Base-by-base conservation (phyloP, 2,113 vertebrate species). In the Phalacrocorax pelagicus region DNA sequence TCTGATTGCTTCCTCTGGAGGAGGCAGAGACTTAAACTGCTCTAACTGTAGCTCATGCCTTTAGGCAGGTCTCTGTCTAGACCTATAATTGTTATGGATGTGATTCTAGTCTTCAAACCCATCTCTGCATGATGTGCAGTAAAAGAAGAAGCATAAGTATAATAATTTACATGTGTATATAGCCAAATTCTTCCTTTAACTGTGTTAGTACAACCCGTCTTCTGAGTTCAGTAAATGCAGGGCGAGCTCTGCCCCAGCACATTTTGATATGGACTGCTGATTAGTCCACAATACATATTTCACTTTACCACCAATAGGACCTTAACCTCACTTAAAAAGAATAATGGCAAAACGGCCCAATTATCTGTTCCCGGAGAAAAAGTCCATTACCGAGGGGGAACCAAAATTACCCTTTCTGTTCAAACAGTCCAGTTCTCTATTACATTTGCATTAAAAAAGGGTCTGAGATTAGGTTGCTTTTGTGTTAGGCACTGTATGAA, bases 291-390 rank as follows among this genome's bases (percentile, higher is more conserved):
- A 81, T 84, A 89, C 81, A 72, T 93, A 94, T 72, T 94, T 92
- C 73, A 59, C 83, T 89, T 91, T 34, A 40, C 36, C 51, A 38
- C 88, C 80, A 78, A 57, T 32, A 92, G 86, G 63, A 96, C 72
- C 92, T 94, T 96, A 93, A 89, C 95, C 96, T 93, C 92, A 92
- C 95, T 96, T 96, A 61, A 83, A 92, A 92, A 84, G 92, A 92
- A 51, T 93, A 94, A 94, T 89, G 95, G 91, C 91, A 96, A 95
- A 96, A 92, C 88, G 88, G 88, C 83, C 95, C 92, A 96, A 95
- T 96, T 96, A 96, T 89, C 92, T 81, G 61, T 83, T 96, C 83
- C 65, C 73, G 79, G 82, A 95, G 62, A 74, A 93, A 74, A 95
- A 86, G 91, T 88, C 86, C 94, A 96, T 95, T 94, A 96, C 69